phyloP scores from a whole-genome alignment of 2,888 invertebrate genomes.

The Saturnia japonica region DNA sequence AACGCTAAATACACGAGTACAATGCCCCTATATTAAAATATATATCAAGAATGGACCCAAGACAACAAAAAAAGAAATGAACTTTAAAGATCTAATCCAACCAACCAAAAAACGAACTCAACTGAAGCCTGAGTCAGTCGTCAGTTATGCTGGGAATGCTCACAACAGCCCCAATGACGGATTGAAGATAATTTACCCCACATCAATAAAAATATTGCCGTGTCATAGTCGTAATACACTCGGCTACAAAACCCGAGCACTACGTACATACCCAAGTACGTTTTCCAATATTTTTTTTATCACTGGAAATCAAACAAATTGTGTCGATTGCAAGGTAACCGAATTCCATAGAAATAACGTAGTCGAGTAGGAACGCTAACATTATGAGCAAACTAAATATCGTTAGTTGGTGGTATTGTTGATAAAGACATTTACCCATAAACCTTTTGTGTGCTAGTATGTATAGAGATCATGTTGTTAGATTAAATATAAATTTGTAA shows the following conservation, averaged over 20 bases:
- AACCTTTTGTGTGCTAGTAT: neutral
- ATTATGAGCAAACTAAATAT: neutral
- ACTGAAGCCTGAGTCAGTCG: conserved; percentile 31
- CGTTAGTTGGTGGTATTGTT: conserved; percentile 4
- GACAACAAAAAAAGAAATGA: too few relatives aligned
- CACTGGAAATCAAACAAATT: neutral
- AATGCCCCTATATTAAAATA: too few relatives aligned
- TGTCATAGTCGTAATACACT: conserved; percentile 38
- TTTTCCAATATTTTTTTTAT: neutral
- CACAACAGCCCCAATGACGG: conserved; percentile 41
- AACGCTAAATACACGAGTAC: too few relatives aligned
- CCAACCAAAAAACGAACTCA: conserved; percentile 4
- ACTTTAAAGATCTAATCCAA: too few relatives aligned
- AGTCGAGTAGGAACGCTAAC: neutral
- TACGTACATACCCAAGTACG: neutral
- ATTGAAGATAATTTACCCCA: conserved; percentile 58
- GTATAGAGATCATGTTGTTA: neutral
- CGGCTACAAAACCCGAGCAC: conserved; percentile 1
- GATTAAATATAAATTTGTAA: neutral
- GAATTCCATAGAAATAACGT: neutral
- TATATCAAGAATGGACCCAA: too few relatives aligned
- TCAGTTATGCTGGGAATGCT: conserved; percentile 40
- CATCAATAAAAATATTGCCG: conserved; percentile 36
- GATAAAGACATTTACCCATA: neutral
- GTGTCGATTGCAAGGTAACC: conserved; percentile 1